Conservation (phyloP, 1,140 invertebrate genomes). For the Drosophila equinoxialis region DNA sequence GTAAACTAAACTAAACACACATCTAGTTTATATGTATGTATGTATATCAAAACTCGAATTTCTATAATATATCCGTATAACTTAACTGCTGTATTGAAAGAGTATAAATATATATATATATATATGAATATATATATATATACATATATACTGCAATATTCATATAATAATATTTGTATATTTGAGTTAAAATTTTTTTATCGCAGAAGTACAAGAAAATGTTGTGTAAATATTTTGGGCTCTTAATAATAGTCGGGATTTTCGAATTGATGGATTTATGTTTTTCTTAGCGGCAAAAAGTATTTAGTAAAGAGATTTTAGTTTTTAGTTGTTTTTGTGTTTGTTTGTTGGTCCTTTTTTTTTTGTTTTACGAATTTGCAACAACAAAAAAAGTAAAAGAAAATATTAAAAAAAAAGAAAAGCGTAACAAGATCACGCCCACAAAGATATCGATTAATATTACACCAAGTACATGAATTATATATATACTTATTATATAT, state of each 20-base stretch:
- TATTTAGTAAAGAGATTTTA: slow-evolving; percentile 52
- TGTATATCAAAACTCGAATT: slow-evolving; percentile 47
- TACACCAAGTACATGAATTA: slow-evolving; percentile 14
- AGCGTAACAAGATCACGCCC: slow-evolving; percentile 42
- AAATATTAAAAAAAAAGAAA: slow-evolving; percentile 34
- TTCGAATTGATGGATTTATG: slow-evolving; percentile 22
- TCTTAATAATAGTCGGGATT: background rate
- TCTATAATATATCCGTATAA: slow-evolving; percentile 42
- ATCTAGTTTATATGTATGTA: slow-evolving; percentile 34
- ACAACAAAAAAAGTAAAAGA: slow-evolving; percentile 1
- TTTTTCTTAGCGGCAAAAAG: slow-evolving; percentile 36
- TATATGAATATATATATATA: slow-evolving; percentile 24
- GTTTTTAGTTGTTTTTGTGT: slow-evolving; percentile 62
- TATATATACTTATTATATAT: slow-evolving; percentile 45
- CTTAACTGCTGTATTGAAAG: slow-evolving; percentile 41
- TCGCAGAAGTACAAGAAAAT: background rate
- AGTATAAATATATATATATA: slow-evolving; percentile 31
- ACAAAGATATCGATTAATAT: slow-evolving; percentile 28
- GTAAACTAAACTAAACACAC: slow-evolving; percentile 41
- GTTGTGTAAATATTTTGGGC: slow-evolving; percentile 7
- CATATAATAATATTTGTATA: slow-evolving; percentile 35
- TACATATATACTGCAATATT: slow-evolving; percentile 22
- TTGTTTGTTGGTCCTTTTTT: slow-evolving; percentile 35
- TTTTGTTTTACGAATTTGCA: slow-evolving; percentile 32
- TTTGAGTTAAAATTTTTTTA: slow-evolving; percentile 14